Evolutionary conservation across 2,888 invertebrate species (phyloP).

Genomic region (Pterostichus niger): DNA sequence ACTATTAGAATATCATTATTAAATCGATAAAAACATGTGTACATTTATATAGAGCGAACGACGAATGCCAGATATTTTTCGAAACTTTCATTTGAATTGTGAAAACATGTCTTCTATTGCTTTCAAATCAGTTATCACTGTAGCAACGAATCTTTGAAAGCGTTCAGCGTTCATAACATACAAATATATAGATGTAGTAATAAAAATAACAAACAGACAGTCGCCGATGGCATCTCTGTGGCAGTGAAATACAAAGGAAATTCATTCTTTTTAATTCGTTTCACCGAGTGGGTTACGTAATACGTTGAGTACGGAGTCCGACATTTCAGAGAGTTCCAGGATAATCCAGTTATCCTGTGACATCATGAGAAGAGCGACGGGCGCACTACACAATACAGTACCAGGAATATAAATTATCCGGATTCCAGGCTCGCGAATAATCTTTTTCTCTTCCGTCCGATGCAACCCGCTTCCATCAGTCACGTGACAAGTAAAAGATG

Average conservation of each 20-base stretch:
- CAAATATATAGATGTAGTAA: conserved; percentile 37
- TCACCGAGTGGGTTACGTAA: conserved; percentile 28
- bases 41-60: no score
- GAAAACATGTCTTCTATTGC: no score
- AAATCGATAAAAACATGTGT: no score
- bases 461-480: conserved; percentile 45
- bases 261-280: conserved; percentile 43
- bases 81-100: no score
- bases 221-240: neutral
- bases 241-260: neutral
- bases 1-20: no score
- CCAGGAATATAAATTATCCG: conserved; percentile 54
- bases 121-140: no score
- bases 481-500: conserved; percentile 47
- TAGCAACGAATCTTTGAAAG: no score
- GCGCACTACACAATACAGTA: conserved; percentile 36
- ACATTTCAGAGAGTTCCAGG: conserved; percentile 33
- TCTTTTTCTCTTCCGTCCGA: conserved; percentile 46
- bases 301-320: conserved; percentile 20
- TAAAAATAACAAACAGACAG: conserved; percentile 24
- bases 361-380: conserved; percentile 45
- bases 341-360: conserved; percentile 56
- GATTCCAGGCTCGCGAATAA: conserved; percentile 45
- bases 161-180: no score
- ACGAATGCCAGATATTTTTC: no score